Evolutionary conservation across 2,113 vertebrate genomes (phyloP).

Genomic region (Indicator maculatus): DNA sequence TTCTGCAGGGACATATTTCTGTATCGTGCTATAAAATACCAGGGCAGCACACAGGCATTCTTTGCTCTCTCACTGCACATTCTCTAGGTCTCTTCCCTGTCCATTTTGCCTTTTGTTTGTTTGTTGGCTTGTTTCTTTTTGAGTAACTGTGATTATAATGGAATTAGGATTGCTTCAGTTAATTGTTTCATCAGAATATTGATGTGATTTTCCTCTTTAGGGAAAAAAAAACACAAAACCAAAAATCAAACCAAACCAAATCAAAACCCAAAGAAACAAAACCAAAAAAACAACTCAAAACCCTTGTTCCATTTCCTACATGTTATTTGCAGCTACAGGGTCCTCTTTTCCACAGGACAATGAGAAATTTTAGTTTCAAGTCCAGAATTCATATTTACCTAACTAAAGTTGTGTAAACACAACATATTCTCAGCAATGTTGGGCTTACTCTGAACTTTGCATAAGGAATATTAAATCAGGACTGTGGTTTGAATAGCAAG

Average conservation of each 20-base stretch:
- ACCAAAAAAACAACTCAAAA: background rate
- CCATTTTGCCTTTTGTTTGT: background rate
- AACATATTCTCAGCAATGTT: background rate
- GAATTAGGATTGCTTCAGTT: background rate
- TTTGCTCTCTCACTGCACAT: background rate
- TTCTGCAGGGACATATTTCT: constrained; percentile 29
- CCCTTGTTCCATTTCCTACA: background rate
- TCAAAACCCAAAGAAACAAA: no score
- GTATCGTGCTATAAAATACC: background rate
- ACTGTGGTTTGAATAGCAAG: background rate
- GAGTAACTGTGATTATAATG: background rate
- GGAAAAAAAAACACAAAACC: background rate
- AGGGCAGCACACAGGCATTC: background rate
- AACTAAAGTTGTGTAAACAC: background rate
- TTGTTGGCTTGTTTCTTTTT: background rate
- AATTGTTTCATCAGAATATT: background rate
- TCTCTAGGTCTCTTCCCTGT: background rate
- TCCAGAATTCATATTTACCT: background rate
- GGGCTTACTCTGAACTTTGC: background rate
- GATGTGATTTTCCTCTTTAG: background rate
- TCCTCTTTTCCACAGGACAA: background rate
- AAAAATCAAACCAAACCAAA: no score
- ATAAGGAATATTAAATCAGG: background rate
- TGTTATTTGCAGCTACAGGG: background rate
- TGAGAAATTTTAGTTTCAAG: background rate